Evolutionary conservation across 2,113 vertebrate species (phyloP).

Genomic region (Eublepharis macularius): DNA sequence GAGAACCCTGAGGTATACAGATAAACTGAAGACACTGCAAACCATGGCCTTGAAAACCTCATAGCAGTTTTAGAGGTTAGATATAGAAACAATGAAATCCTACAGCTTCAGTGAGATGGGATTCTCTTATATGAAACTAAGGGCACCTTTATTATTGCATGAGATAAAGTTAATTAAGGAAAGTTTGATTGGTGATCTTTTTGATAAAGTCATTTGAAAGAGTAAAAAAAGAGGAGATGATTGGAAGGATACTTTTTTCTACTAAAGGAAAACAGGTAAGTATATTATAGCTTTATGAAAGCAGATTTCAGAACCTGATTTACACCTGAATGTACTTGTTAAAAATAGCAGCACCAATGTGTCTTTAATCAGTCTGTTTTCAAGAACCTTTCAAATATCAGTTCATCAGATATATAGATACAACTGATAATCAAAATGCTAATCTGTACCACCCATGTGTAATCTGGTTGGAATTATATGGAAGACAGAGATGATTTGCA

Average conservation of each 20-base stretch:
- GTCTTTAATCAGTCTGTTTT: slow-evolving; percentile 67
- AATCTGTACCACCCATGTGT: slow-evolving; percentile 58
- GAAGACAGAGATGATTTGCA: slow-evolving; percentile 4
- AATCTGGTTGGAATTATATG: slow-evolving; percentile 53
- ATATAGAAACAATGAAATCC: neutral
- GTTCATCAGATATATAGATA: slow-evolving; percentile 66
- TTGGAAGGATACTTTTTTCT: slow-evolving; percentile 1
- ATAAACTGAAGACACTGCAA: neutral
- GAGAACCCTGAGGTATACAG: neutral
- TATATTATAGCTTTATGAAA: slow-evolving; percentile 23
- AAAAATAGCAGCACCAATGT: slow-evolving; percentile 64
- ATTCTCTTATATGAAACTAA: slow-evolving; percentile 26
- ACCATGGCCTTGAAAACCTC: neutral
- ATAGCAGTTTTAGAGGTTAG: neutral
- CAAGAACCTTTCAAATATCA: slow-evolving; percentile 63
- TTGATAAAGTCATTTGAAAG: slow-evolving; percentile 37
- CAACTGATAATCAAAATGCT: slow-evolving; percentile 68
- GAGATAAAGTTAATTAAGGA: slow-evolving; percentile 39
- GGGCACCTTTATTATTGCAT: slow-evolving; percentile 26
- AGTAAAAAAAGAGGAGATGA: neutral
- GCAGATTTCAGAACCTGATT: slow-evolving; percentile 52
- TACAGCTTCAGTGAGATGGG: slow-evolving; percentile 1
- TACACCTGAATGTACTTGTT: slow-evolving; percentile 46
- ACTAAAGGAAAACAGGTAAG: slow-evolving; percentile 16
- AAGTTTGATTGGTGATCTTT: slow-evolving; percentile 47